phyloP scores from a whole-genome alignment of 1,140 invertebrate genomes.

The Drusus annulatus region DNA sequence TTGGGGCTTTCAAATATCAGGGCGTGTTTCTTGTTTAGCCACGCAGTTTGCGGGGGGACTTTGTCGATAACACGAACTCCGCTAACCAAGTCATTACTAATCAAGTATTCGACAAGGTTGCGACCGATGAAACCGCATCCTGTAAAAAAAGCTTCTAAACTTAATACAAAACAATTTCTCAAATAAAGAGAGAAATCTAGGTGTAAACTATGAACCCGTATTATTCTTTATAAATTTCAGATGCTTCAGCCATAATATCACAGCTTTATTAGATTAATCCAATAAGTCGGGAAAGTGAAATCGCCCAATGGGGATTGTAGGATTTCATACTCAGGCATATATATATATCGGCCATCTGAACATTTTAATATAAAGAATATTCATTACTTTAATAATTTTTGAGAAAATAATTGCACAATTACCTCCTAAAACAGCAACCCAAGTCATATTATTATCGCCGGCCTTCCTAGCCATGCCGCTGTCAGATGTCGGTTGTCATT shows the following conservation, averaged over 20 bases:
- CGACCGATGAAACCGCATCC: constrained; percentile 94
- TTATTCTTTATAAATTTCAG: too few species aligned
- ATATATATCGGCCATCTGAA: not conserved
- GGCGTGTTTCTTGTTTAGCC: constrained; percentile 84
- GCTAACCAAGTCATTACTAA: constrained; percentile 83
- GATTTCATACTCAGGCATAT: too few species aligned
- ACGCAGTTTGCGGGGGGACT: constrained; percentile 92
- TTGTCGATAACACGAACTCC: constrained; percentile 90
- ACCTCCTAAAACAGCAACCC: constrained; percentile 53
- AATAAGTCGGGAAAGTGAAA: too few species aligned
- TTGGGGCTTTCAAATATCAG: constrained; percentile 80
- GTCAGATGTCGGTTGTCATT: constrained; percentile 45
- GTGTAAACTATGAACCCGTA: too few species aligned
- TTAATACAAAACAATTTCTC: not conserved
- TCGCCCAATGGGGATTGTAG: too few species aligned
- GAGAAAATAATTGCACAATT: constrained; percentile 28
- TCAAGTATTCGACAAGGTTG: constrained; percentile 87
- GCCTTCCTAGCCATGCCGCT: constrained; percentile 46
- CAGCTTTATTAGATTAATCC: too few species aligned
- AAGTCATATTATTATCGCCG: constrained; percentile 47
- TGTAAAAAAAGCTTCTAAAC: constrained; percentile 64
- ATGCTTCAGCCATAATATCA: too few species aligned
- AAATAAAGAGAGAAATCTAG: not conserved
- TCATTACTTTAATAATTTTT: constrained; percentile 11
- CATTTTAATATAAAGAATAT: not conserved